Evolutionary conservation across 2,888 invertebrate species (phyloP), one percentile per base, ranked within the genome.

Genomic region (Baccha elongata): DNA sequence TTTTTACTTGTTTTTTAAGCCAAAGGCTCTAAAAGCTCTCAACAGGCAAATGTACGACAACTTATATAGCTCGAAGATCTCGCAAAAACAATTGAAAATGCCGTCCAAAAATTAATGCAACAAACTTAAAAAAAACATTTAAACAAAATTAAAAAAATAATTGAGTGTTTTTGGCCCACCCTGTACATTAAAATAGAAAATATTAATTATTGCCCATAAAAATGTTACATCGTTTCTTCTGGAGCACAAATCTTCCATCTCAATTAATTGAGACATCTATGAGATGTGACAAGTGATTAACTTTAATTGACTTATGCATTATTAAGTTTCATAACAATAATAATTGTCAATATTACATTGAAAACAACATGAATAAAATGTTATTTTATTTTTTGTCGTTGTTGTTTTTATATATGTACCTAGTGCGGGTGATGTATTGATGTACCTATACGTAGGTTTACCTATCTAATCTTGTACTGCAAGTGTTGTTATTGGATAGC

Each of bases 281-380:
- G 8, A 64, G 48, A 69, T 48, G 21, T 55, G 42, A 64, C 53
- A 69, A 46, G 46, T 76, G 69, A 76, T 76, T 64, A 67, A 46
- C 64, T 58, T 42, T 42, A 67, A 48, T 64, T 48, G 21, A 4
- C 42, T 44, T 53, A n/a, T n/a, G 32, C 37, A 55, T 48, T 58
- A 58, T 40, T 52, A 13, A 53, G 10, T 53, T 53, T 62, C 46
- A 53, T 46, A 62, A 64, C 15, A 62, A 44, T n/a, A 32, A 15
- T 15, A 23, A 58, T 58, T 58, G 55, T 26, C 21, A n/a, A n/a
- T 55, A 26, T 32, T 32, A 58, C 40, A n/a, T 40, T 13, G 40
- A 40, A 55, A 53, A 32, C n/a, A 19, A 32, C 19, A 32, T 32
- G 29, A 32, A 5, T 5, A 8, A 23, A 4, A 23, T 32, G n/a